These are phyloP conservation scores for Ptyas mucosa DNA, from an alignment of 2,113 vertebrate species.

Conservation along the genomic window DNA sequence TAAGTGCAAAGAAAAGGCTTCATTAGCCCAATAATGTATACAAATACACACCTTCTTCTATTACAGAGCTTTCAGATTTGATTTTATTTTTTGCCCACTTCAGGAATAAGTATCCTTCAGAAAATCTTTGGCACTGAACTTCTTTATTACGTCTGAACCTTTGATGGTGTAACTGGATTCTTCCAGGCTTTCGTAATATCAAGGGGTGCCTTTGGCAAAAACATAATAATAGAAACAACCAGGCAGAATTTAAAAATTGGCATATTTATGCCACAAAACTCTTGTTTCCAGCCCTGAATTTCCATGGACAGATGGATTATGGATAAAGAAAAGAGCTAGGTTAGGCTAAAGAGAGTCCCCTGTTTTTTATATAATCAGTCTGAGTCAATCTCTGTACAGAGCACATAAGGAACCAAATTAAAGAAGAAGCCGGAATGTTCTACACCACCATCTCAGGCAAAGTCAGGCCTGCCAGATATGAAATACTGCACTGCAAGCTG, in stretches of 20 bases:
- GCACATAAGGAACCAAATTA: background rate
- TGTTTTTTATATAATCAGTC: background rate
- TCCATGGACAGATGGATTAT: background rate
- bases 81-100: background rate
- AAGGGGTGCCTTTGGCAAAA: background rate
- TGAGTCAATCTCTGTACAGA: background rate
- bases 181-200: background rate
- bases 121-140: background rate
- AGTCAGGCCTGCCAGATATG: background rate
- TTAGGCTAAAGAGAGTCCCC: background rate
- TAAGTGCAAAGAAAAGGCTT: conserved; percentile 45
- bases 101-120: background rate
- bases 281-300: background rate
- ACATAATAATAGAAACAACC: background rate
- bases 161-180: background rate
- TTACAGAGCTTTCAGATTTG: background rate
- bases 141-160: background rate
- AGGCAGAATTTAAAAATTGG: background rate
- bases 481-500: background rate
- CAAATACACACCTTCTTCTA: background rate
- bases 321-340: background rate
- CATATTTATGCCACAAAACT: background rate
- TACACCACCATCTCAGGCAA: background rate
- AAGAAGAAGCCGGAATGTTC: background rate
- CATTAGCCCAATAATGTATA: background rate